phyloP scores from a whole-genome alignment of 2,797 vertebrate genomes.

The Danio aesculapii region DNA sequence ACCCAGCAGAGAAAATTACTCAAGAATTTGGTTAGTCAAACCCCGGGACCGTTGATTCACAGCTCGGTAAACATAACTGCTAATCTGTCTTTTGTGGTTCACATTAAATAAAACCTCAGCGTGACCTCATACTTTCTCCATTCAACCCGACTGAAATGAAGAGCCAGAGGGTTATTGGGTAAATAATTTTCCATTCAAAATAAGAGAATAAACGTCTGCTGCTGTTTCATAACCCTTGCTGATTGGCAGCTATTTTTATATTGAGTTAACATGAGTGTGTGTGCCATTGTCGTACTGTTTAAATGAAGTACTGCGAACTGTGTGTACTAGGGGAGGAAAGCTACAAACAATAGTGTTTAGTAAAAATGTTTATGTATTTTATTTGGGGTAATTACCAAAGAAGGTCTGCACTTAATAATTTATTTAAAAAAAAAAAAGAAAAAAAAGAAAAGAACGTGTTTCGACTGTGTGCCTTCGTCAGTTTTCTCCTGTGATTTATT shows the following conservation, averaged over 20 bases:
- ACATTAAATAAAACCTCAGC: slow-evolving; percentile 31
- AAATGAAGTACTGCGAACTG: neutral
- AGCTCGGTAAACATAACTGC: slow-evolving; percentile 37
- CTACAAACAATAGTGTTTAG: neutral
- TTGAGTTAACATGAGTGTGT: neutral
- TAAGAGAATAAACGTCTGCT: neutral
- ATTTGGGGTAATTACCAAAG: too few relatives aligned
- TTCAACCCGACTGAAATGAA: slow-evolving; percentile 64
- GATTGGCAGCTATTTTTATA: slow-evolving; percentile 12
- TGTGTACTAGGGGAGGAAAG: neutral
- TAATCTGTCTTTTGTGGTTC: slow-evolving; percentile 58
- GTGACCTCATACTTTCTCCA: slow-evolving; percentile 43
- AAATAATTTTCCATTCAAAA: slow-evolving; percentile 24
- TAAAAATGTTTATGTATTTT: too few relatives aligned
- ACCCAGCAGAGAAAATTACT: slow-evolving; percentile 3
- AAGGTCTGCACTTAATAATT: too few relatives aligned
- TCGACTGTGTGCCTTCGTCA: too few relatives aligned
- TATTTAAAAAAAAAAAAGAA: too few relatives aligned
- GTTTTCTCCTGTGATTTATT: too few relatives aligned
- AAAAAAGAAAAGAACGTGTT: too few relatives aligned
- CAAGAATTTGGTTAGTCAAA: slow-evolving; percentile 42
- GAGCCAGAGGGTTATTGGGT: neutral
- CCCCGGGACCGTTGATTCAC: slow-evolving; percentile 33
- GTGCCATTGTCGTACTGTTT: neutral
- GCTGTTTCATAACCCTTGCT: slow-evolving; percentile 4